Evolutionary conservation across 2,888 invertebrate species (phyloP).

Genomic region (Trichogramma evanescens): DNA sequence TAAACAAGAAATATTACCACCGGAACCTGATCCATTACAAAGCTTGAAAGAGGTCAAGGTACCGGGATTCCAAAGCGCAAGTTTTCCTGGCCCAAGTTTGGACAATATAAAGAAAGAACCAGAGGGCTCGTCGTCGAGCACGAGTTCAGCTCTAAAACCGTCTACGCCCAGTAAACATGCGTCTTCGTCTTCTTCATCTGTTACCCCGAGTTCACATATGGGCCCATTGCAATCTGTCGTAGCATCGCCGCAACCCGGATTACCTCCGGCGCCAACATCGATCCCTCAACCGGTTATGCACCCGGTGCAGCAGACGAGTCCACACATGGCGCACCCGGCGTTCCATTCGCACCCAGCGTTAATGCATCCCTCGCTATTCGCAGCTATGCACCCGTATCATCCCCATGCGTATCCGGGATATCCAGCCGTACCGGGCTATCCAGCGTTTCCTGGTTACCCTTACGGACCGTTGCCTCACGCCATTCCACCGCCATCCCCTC

Average conservation of each 20-base stretch:
- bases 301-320: conserved; percentile 67
- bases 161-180: conserved; percentile 43
- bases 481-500: conserved; percentile 57
- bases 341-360: conserved; percentile 70
- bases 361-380: conserved; percentile 62
- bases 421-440: conserved; percentile 42
- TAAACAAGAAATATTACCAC: conserved; percentile 59
- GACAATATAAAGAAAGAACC: conserved; percentile 72
- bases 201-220: conserved; percentile 29
- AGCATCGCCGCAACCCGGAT: conserved; percentile 44
- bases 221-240: conserved; percentile 36
- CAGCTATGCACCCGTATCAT: conserved; percentile 66
- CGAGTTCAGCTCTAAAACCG: conserved; percentile 37
- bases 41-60: conserved; percentile 75
- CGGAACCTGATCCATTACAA: conserved; percentile 63
- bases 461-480: conserved; percentile 68
- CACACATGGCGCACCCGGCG: conserved; percentile 55
- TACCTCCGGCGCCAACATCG: conserved; percentile 57
- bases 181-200: conserved; percentile 28
- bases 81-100: conserved; percentile 56
- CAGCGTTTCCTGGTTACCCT: conserved; percentile 56
- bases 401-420: conserved; percentile 51
- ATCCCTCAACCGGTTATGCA: conserved; percentile 66
- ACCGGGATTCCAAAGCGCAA: conserved; percentile 59
- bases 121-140: conserved; percentile 48